Percentiles rank a stretch among this genome's conserved stretches.
phyloP scores from a whole-genome alignment of 2,797 vertebrate genomes.

The Cryptoblepharus egeriae region DNA sequence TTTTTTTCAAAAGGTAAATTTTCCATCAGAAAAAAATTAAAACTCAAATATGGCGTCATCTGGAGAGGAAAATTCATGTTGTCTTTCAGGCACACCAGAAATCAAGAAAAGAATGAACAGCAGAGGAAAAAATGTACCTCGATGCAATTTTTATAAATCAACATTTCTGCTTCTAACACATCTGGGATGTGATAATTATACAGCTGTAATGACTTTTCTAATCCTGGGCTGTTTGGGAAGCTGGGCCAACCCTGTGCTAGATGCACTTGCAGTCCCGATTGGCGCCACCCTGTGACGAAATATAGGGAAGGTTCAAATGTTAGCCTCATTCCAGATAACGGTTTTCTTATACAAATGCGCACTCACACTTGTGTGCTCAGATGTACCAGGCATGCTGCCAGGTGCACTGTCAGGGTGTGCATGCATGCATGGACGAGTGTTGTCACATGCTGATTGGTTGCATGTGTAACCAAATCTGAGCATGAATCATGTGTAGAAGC shows the following conservation, averaged over 20 bases:
- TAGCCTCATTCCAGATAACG: not conserved
- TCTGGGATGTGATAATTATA: conserved; percentile 13
- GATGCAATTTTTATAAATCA: conserved; percentile 23
- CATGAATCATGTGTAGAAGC: too few relatives aligned
- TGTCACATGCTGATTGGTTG: too few relatives aligned
- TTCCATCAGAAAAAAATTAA: conserved; percentile 31
- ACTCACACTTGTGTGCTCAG: too few relatives aligned
- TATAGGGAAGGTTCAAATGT: not conserved
- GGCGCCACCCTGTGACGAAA: too few relatives aligned
- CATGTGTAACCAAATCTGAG: too few relatives aligned
- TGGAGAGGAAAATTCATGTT: conserved; percentile 7
- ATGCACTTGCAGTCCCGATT: not conserved
- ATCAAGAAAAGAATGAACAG: not conserved
- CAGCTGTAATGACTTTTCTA: conserved; percentile 11
- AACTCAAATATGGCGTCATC: not conserved
- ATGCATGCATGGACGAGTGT: too few relatives aligned
- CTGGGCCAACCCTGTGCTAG: not conserved
- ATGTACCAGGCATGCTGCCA: too few relatives aligned
- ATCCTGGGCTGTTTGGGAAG: not conserved
- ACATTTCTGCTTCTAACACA: not conserved
- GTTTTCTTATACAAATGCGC: too few relatives aligned
- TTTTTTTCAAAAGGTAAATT: not conserved
- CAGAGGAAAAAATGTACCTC: not conserved
- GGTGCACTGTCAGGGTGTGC: too few relatives aligned
- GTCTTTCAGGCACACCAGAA: not conserved